Evolutionary conservation across 2,888 invertebrate species (phyloP).

Genomic region (Andrena praecox): DNA sequence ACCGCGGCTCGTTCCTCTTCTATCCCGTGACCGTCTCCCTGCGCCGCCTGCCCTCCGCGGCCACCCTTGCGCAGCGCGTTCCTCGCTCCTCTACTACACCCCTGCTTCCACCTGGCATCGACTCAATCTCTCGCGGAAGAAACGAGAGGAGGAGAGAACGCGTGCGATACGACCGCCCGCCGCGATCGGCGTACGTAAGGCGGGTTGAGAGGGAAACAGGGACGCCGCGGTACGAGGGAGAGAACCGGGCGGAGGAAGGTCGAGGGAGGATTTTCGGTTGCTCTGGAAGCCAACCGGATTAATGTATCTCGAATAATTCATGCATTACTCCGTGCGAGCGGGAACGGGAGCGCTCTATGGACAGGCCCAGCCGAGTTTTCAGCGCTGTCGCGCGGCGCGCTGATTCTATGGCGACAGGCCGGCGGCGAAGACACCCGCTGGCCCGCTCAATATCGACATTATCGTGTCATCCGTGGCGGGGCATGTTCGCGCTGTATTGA

Average conservation of each 20-base stretch:
- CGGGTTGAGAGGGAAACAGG: conserved; percentile 3
- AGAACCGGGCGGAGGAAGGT: conserved; percentile 14
- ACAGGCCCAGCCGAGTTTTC: conserved; percentile 51
- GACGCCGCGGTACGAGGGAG: neutral
- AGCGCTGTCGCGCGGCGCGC: neutral
- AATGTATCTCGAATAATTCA: conserved; percentile 79
- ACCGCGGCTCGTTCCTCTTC: conserved; percentile 75
- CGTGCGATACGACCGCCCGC: conserved; percentile 17
- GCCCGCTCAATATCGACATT: neutral
- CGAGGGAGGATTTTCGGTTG: conserved; percentile 56
- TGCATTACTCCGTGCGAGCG: conserved; percentile 59
- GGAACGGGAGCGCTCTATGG: conserved; percentile 3
- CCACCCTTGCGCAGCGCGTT: conserved; percentile 40
- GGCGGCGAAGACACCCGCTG: neutral
- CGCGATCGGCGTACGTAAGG: conserved; percentile 15
- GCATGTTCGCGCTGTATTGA: conserved; percentile 39
- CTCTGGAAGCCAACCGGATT: conserved; percentile 77
- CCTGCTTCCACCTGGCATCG: conserved; percentile 52
- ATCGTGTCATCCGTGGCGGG: neutral
- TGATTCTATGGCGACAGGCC: conserved; percentile 2
- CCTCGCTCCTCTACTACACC: conserved; percentile 61
- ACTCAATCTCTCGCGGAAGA: conserved; percentile 13
- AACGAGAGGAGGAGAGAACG: conserved; percentile 12
- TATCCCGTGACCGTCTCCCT: conserved; percentile 71
- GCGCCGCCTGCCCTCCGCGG: conserved; percentile 51